phyloP scores from a whole-genome alignment of 2,113 vertebrate species.

The Eubucco bourcierii region DNA sequence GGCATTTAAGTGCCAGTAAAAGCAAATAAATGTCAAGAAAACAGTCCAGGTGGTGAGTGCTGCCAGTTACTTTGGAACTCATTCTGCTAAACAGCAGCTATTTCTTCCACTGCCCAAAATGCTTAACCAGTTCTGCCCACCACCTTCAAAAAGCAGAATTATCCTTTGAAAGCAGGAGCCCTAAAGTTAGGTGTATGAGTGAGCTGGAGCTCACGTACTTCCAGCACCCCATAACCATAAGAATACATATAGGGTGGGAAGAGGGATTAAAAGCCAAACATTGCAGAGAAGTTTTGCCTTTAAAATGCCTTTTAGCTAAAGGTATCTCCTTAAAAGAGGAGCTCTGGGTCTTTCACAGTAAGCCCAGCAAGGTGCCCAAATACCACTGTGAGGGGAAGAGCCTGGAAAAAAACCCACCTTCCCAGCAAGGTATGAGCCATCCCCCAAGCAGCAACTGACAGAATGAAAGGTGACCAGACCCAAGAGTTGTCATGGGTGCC shows the following conservation, averaged over 20 bases:
- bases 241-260: background rate
- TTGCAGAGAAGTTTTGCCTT: background rate
- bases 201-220: background rate
- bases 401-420: background rate
- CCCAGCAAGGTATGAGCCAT: background rate
- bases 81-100: slow-evolving; percentile 14
- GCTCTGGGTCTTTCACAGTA: background rate
- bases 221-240: background rate
- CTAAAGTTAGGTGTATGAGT: background rate
- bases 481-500: background rate
- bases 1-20: slow-evolving; percentile 55
- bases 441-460: background rate
- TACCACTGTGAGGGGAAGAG: background rate
- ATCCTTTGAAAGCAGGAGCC: slow-evolving; percentile 18
- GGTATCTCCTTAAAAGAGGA: background rate
- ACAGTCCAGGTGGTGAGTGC: slow-evolving; percentile 32
- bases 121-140: slow-evolving; percentile 5
- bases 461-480: accelerated
- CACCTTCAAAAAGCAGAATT: background rate
- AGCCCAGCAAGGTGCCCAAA: background rate
- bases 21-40: slow-evolving; percentile 64
- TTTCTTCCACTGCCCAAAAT: slow-evolving; percentile 45
- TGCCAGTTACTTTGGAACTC: slow-evolving; percentile 14
- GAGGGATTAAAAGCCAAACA: background rate
- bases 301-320: background rate